Conservation (phyloP, 2,113 vertebrate species). For the Microcebus griseorufus region DNA sequence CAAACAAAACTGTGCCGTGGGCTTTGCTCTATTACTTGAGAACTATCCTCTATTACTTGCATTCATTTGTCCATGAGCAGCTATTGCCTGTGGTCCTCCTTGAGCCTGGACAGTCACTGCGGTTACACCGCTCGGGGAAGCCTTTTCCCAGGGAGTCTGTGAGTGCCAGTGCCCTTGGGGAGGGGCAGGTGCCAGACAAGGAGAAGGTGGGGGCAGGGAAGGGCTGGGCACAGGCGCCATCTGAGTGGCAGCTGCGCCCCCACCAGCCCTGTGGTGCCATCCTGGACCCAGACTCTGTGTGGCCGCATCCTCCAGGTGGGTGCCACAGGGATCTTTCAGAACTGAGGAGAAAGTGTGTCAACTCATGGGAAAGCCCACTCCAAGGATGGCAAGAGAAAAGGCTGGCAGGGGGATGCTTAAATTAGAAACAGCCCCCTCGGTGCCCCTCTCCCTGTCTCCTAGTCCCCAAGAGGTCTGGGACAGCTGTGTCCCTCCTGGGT, state of each 20-base stretch:
- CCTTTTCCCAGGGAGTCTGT: background rate
- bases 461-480: too few species aligned
- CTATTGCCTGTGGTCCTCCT: background rate
- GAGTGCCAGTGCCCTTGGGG: background rate
- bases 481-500: too few species aligned
- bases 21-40: background rate
- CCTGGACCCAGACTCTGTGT: background rate
- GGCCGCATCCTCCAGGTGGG: background rate
- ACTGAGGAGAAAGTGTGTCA: background rate
- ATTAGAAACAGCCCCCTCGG: background rate
- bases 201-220: background rate
- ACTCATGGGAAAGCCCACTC: background rate
- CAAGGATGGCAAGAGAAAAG: background rate
- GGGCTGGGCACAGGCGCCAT: background rate
- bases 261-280: background rate
- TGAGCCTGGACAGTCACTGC: background rate
- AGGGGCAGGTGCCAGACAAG: too few species aligned
- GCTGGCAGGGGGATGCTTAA: background rate
- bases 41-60: background rate
- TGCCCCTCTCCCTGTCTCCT: too few species aligned
- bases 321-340: too few species aligned
- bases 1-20: background rate
- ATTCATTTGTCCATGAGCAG: background rate
- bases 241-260: background rate
- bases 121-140: accelerated